These are phyloP conservation scores for Villa cingulata DNA, from an alignment of 2,888 invertebrate species.

Conservation along the genomic window DNA sequence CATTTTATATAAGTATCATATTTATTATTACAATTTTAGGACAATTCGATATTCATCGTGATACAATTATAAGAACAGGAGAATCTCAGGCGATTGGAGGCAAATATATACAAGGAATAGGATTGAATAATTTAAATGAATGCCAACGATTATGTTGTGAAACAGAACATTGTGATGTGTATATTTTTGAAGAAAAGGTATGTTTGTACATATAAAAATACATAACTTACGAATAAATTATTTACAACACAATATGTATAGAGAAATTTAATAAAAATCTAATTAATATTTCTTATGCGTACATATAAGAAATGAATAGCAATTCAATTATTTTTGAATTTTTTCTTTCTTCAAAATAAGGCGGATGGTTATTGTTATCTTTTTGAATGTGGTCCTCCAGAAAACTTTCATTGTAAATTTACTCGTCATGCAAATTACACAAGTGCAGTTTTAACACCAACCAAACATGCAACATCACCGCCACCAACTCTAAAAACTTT, in stretches of 20 bases:
- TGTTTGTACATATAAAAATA: neutral
- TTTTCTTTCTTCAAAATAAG: neutral
- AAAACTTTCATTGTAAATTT: constrained; percentile 87
- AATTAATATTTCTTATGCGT: too few relatives aligned
- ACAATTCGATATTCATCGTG: constrained; percentile 66
- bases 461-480: constrained; percentile 18
- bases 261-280: too few relatives aligned
- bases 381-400: constrained; percentile 79
- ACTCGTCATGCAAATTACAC: constrained; percentile 78
- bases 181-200: constrained; percentile 86
- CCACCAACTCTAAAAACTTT: constrained; percentile 4
- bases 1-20: neutral
- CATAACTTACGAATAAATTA: neutral
- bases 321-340: neutral
- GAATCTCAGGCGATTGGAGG: constrained; percentile 83
- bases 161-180: constrained; percentile 76
- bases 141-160: constrained; percentile 79
- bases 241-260: too few relatives aligned
- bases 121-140: constrained; percentile 65
- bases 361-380: constrained; percentile 72
- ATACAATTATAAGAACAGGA: constrained; percentile 81
- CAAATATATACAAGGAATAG: constrained; percentile 72
- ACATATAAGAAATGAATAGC: too few relatives aligned
- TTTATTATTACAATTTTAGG: constrained; percentile 18
- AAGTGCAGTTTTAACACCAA: constrained; percentile 63